These are phyloP conservation scores for Drosophila flavopinicola DNA, from an alignment of 2,888 invertebrate species.

Conservation along the genomic window DNA sequence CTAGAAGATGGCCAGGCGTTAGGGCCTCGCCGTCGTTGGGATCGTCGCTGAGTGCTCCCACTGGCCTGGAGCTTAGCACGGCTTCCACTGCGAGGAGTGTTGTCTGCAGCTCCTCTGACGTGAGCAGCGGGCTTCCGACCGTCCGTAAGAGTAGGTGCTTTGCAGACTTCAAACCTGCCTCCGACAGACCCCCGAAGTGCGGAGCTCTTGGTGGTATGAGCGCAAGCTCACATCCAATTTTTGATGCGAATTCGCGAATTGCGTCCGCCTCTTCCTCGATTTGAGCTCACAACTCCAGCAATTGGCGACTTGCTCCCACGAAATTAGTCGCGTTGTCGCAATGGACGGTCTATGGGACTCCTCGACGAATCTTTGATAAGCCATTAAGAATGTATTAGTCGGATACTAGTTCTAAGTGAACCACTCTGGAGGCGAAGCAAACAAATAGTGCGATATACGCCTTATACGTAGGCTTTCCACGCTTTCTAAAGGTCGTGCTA, in stretches of 20 bases:
- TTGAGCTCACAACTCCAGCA: not conserved
- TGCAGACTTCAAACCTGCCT: too few species aligned
- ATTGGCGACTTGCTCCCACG: not conserved
- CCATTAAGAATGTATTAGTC: slow-evolving; percentile 2
- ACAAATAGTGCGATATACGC: slow-evolving; percentile 1
- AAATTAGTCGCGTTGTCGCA: slow-evolving; percentile 13
- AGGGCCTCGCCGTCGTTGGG: too few species aligned
- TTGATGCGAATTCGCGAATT: slow-evolving; percentile 2
- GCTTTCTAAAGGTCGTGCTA: not conserved
- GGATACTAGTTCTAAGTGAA: not conserved
- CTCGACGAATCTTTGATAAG: slow-evolving; percentile 10
- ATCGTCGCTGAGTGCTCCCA: too few species aligned
- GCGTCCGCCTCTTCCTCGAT: not conserved
- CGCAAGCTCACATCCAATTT: slow-evolving; percentile 4
- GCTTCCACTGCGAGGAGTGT: too few species aligned
- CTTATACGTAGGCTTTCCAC: not conserved
- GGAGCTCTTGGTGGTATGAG: slow-evolving; percentile 6
- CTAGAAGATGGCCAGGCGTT: too few species aligned
- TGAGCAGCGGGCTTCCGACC: too few species aligned
- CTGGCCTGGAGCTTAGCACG: too few species aligned
- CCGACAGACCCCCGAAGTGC: too few species aligned
- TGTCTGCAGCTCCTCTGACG: too few species aligned
- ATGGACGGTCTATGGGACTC: not conserved
- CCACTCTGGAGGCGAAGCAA: not conserved
- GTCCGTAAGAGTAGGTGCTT: too few species aligned